A percentile compares a stretch with the other conserved stretches of the same genome.
Evolutionary conservation across 2,888 invertebrate genomes (phyloP).

Genomic region (Athalia circularis): DNA sequence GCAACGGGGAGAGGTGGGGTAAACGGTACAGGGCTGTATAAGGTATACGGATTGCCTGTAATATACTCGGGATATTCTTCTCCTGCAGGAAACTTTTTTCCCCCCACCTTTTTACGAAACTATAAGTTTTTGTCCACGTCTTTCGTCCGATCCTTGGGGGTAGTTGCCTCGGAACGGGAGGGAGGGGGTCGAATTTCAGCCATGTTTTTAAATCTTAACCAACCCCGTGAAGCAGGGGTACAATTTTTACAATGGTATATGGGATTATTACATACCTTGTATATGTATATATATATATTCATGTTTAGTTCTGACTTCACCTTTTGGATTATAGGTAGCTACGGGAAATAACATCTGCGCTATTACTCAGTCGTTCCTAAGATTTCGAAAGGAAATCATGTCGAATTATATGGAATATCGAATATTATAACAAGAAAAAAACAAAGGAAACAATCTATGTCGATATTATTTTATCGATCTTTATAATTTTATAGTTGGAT

Average conservation of each 20-base stretch:
- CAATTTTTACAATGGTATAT: no score
- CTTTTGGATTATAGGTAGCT: slow-evolving; percentile 46
- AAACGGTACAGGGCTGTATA: slow-evolving; percentile 14
- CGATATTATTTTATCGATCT: no score
- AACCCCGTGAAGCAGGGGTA: background rate
- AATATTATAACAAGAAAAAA: background rate
- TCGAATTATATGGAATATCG: background rate
- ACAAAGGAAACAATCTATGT: background rate
- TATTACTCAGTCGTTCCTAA: slow-evolving; percentile 62
- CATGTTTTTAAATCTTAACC: slow-evolving; percentile 29
- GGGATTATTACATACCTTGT: slow-evolving; percentile 60
- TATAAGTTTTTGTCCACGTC: slow-evolving; percentile 62
- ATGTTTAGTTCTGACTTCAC: slow-evolving; percentile 67
- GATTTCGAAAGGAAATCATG: slow-evolving; percentile 57
- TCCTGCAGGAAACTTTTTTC: background rate
- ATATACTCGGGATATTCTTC: background rate
- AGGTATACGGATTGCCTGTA: no score
- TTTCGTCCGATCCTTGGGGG: slow-evolving; percentile 32
- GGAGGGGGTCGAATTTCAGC: slow-evolving; percentile 28
- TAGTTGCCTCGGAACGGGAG: slow-evolving; percentile 14
- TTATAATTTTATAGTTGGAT: no score
- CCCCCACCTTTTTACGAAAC: slow-evolving; percentile 57
- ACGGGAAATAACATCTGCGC: slow-evolving; percentile 62
- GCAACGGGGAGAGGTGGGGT: background rate
- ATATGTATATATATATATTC: slow-evolving; percentile 51